Evolutionary conservation across 2,113 vertebrate species (phyloP).

Genomic region (Odocoileus virginianus): DNA sequence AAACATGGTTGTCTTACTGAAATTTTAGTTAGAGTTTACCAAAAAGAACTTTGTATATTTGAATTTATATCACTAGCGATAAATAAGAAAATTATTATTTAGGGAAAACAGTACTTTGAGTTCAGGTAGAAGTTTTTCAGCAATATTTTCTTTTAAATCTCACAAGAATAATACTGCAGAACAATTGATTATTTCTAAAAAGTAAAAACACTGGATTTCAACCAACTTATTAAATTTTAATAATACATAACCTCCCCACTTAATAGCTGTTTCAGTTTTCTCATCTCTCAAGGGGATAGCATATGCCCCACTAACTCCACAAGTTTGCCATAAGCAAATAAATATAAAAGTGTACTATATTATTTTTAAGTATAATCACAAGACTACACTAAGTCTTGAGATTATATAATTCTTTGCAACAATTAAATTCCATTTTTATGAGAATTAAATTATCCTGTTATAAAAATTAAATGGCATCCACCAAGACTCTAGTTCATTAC

Average conservation of each 20-base stretch:
- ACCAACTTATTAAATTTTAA: background rate
- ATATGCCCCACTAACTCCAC: background rate
- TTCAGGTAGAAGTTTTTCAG: background rate
- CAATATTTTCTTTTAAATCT: background rate
- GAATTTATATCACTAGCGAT: background rate
- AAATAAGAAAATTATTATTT: background rate
- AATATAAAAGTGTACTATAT: background rate
- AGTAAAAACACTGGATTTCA: background rate
- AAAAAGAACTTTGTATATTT: background rate
- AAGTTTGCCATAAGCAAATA: background rate
- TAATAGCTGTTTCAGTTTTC: background rate
- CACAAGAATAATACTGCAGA: background rate
- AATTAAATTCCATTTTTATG: background rate
- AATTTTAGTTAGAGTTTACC: background rate
- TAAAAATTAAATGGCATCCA: background rate
- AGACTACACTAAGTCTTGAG: background rate
- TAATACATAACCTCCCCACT: background rate
- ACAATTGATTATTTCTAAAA: conserved; percentile 17
- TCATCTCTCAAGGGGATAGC: background rate
- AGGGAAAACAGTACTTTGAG: background rate
- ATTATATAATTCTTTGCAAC: background rate
- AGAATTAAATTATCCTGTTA: background rate
- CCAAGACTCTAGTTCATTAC: background rate
- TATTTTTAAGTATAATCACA: background rate
- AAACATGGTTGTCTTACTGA: background rate